phyloP scores from a whole-genome alignment of 2,113 vertebrate genomes.

The Alligator mississippiensis region DNA sequence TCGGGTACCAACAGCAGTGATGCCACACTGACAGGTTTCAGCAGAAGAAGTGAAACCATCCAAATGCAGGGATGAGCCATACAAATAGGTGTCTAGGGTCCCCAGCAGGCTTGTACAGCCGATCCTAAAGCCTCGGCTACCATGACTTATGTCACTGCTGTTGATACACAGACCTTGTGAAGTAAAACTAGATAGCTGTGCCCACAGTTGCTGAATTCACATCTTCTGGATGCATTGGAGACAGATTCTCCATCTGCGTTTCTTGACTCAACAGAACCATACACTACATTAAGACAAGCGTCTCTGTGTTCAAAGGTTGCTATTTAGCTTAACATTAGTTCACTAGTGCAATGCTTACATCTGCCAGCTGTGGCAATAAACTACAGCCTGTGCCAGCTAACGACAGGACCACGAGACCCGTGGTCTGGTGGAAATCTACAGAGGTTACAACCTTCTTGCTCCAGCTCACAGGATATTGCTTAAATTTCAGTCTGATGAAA shows the following conservation, averaged over 20 bases:
- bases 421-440: neutral
- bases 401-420: neutral
- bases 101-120: too few species aligned
- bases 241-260: neutral
- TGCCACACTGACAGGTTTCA: neutral
- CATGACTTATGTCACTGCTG: too few species aligned
- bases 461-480: neutral
- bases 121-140: too few species aligned
- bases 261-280: neutral
- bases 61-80: too few species aligned
- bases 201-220: too few species aligned
- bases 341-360: neutral
- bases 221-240: too few species aligned
- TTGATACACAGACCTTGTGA: too few species aligned
- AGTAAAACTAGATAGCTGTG: too few species aligned
- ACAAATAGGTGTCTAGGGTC: too few species aligned
- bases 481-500: neutral
- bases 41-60: too few species aligned
- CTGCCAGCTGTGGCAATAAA: neutral
- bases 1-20: fast-evolving
- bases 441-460: neutral
- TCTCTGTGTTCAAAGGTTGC: neutral
- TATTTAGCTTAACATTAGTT: neutral
- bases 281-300: neutral
- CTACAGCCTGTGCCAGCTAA: neutral